Percentiles rank a stretch among this genome's conserved stretches.
phyloP scores from a whole-genome alignment of 2,113 vertebrate genomes.

The Zootoca vivipara region DNA sequence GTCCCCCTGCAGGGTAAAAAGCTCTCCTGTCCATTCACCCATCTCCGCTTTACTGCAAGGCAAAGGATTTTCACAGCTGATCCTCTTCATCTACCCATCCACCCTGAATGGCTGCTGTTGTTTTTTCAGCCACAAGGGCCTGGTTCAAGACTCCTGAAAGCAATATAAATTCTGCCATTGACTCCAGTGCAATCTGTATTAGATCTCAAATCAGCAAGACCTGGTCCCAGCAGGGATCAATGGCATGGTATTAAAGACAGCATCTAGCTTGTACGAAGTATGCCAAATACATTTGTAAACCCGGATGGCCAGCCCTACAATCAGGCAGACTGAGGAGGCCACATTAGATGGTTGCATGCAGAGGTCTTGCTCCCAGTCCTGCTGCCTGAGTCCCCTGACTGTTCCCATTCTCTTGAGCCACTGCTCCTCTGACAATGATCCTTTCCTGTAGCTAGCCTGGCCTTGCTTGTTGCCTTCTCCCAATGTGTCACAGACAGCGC shows the following conservation, averaged over 20 bases:
- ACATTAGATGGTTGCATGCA: too few species aligned
- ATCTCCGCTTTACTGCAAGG: fast-evolving
- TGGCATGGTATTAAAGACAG: neutral
- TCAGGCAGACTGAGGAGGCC: too few species aligned
- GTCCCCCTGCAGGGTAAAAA: conserved; percentile 4
- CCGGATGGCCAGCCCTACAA: neutral
- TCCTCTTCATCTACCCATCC: neutral
- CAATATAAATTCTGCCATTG: neutral
- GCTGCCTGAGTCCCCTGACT: too few species aligned
- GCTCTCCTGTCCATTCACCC: neutral
- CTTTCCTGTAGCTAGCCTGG: too few species aligned
- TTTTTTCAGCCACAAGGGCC: neutral
- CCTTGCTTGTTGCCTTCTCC: too few species aligned
- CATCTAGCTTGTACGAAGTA: neutral
- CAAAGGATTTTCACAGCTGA: conserved; percentile 1
- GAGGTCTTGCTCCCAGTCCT: too few species aligned
- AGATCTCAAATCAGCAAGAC: neutral
- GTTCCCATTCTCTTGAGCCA: too few species aligned
- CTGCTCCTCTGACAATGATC: too few species aligned
- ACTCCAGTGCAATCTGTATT: neutral
- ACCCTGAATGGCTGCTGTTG: neutral
- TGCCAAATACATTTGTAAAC: neutral
- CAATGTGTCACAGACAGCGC: too few species aligned
- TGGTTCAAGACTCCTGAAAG: neutral
- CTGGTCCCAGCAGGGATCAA: neutral